A percentile compares a stretch with the other conserved stretches of the same genome.
Conservation (phyloP, 2,113 vertebrate species). For the Sceloporus undulatus region DNA sequence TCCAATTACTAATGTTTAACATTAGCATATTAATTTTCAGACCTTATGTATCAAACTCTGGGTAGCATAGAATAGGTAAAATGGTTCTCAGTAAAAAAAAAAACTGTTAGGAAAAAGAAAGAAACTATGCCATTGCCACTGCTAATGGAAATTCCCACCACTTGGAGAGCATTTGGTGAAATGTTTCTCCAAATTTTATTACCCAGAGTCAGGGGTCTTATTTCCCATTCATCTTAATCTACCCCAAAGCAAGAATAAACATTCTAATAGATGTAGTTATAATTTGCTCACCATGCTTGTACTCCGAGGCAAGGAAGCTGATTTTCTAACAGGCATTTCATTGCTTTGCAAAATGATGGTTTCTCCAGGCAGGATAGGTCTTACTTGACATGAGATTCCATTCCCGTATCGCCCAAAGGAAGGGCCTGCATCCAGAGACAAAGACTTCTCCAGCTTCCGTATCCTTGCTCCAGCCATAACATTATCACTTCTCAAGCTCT, state of each 20-base stretch:
- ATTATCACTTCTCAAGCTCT: slow-evolving; percentile 78
- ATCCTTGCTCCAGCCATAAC: slow-evolving; percentile 33
- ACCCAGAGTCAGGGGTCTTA: background rate
- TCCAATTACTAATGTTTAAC: too few species aligned
- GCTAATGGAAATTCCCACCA: background rate
- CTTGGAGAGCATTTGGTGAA: too few species aligned
- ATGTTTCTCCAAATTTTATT: background rate
- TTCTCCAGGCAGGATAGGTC: slow-evolving; percentile 68
- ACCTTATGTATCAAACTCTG: background rate
- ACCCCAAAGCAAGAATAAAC: background rate
- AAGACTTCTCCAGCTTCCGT: slow-evolving; percentile 62
- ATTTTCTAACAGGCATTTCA: slow-evolving; percentile 76
- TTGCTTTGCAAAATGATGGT: slow-evolving; percentile 76
- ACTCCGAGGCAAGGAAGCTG: slow-evolving; percentile 79
- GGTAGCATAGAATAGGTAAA: background rate
- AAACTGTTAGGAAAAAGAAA: background rate
- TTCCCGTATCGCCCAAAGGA: slow-evolving; percentile 55
- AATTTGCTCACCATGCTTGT: slow-evolving; percentile 80
- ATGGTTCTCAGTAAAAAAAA: background rate
- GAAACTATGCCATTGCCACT: background rate
- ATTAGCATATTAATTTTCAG: too few species aligned
- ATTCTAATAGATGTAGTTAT: slow-evolving; percentile 30
- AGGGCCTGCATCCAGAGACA: slow-evolving; percentile 63
- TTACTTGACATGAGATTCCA: slow-evolving; percentile 46
- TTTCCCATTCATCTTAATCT: background rate